Evolutionary conservation across 2,113 vertebrate species (phyloP), one percentile per base, ranked within the genome.

Genomic region (Parotia lawesii): DNA sequence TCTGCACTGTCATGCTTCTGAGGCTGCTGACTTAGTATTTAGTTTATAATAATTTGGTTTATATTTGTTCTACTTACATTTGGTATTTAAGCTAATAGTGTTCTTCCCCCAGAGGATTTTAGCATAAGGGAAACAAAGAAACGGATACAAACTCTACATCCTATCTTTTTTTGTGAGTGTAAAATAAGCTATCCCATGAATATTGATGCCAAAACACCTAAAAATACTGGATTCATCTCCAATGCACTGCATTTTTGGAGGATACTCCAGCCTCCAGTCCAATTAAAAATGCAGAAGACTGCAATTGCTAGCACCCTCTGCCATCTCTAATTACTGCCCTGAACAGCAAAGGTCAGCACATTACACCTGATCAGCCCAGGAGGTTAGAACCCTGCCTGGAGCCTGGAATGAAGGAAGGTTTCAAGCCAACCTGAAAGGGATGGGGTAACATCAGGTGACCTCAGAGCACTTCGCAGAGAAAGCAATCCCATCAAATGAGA

Each of bases 301-400:
- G 33, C 58, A 91, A 62, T 5, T 71, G 75, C 35, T 64, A 94
- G 7, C 57, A 80, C 56, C 44, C 29, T 67, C 44, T 89, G 35
- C 47, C 67, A 35, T 94, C 89, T 95, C 87, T 74, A 40, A 85
- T 94, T 94, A 94, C 94, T 84, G 67, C 18, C 51, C 75, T 35
- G 67, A 82, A 71, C 60, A 91, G 53, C 38, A 56, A 91, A 92
- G 89, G 78, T 95, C 87, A 64, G 87, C 67, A 77, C 95, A 90
- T 87, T 95, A 91, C 87, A 95, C 67, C 78, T 93, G 93, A 92
- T 79, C 71, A 93, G 61, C 54, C 35, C 37, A 35, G 60, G 28
- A 94, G 71, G 85, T 83, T 79, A 95, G 56, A 80, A 93, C 56
- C 38, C 77, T 70, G 54, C 20, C 64, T 48, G 69, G 58, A 90